A percentile compares a stretch with the other conserved stretches of the same genome.
phyloP scores from a whole-genome alignment of 2,797 vertebrate genomes.

The Lepus townsendii region DNA sequence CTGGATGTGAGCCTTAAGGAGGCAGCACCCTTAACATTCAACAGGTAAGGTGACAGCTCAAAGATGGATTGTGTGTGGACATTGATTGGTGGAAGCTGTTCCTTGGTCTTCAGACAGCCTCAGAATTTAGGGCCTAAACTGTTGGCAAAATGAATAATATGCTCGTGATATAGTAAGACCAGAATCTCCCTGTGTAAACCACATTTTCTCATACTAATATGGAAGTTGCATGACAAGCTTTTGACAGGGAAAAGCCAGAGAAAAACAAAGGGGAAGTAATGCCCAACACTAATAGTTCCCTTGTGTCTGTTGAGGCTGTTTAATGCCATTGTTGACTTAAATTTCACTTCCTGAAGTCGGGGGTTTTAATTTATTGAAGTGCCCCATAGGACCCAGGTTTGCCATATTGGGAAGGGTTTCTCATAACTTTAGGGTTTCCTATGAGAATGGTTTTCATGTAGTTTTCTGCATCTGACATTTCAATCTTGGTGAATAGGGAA shows the following conservation, averaged over 20 bases:
- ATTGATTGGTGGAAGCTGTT: constrained; percentile 47
- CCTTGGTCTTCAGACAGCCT: constrained; percentile 49
- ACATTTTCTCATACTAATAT: constrained; percentile 66
- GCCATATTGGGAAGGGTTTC: not conserved
- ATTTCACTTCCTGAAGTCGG: constrained; percentile 74
- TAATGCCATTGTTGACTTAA: constrained; percentile 75
- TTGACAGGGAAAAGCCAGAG: constrained; percentile 51
- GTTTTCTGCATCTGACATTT: constrained; percentile 54
- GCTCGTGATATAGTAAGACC: constrained; percentile 65
- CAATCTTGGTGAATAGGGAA: constrained; percentile 40
- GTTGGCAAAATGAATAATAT: constrained; percentile 68
- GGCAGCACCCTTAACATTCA: constrained; percentile 52
- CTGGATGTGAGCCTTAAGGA: constrained; percentile 11
- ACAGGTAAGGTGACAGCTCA: not conserved
- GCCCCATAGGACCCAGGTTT: not conserved
- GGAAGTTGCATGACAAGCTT: constrained; percentile 43
- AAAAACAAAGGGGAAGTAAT: constrained; percentile 24
- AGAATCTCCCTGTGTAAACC: constrained; percentile 23
- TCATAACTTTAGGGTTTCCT: constrained; percentile 70
- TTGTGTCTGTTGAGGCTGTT: constrained; percentile 65
- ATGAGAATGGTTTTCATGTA: constrained; percentile 32
- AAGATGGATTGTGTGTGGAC: constrained; percentile 37
- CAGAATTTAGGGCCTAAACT: constrained; percentile 57
- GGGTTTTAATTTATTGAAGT: constrained; percentile 72
- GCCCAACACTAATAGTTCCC: constrained; percentile 46